Percentiles rank a stretch among this genome's conserved stretches.
phyloP scores from a whole-genome alignment of 2,113 vertebrate species.

The Microtus ochrogaster region DNA sequence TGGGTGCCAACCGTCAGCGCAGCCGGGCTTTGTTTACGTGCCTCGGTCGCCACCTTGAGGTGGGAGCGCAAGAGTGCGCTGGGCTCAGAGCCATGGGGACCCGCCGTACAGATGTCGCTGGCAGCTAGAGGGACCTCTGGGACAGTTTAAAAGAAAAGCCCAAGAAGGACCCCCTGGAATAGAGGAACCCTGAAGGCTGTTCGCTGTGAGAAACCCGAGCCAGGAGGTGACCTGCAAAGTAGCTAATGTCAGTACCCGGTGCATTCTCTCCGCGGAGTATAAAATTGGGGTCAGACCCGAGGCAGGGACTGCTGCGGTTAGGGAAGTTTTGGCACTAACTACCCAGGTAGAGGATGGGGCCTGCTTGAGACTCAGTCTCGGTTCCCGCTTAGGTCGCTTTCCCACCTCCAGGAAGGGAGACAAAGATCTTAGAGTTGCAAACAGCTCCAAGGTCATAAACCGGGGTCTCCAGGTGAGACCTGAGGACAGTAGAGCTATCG shows the following conservation, averaged over 20 bases:
- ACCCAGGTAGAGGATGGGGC: background rate
- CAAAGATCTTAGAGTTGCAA: constrained; percentile 31
- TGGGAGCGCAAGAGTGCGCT: constrained; percentile 72
- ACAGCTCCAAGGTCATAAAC: constrained; percentile 3
- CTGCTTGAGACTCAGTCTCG: background rate
- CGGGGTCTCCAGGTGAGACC: background rate
- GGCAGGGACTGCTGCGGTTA: background rate
- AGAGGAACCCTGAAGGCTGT: background rate
- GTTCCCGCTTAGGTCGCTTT: background rate
- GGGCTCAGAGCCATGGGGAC: background rate
- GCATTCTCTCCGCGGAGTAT: background rate
- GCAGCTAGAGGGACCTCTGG: background rate
- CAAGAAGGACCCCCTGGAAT: background rate
- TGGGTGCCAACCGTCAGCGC: constrained; percentile 50
- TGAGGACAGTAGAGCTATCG: background rate
- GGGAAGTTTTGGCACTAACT: constrained; percentile 59
- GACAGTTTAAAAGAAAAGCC: background rate
- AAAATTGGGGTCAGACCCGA: constrained; percentile 45
- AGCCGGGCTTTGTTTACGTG: constrained; percentile 81
- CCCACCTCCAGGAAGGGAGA: background rate
- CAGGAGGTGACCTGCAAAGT: background rate
- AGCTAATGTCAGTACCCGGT: background rate
- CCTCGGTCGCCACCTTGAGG: constrained; percentile 89
- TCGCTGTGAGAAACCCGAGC: background rate
- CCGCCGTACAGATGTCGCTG: background rate